phyloP scores from a whole-genome alignment of 2,113 vertebrate genomes.

The Aix galericulata region DNA sequence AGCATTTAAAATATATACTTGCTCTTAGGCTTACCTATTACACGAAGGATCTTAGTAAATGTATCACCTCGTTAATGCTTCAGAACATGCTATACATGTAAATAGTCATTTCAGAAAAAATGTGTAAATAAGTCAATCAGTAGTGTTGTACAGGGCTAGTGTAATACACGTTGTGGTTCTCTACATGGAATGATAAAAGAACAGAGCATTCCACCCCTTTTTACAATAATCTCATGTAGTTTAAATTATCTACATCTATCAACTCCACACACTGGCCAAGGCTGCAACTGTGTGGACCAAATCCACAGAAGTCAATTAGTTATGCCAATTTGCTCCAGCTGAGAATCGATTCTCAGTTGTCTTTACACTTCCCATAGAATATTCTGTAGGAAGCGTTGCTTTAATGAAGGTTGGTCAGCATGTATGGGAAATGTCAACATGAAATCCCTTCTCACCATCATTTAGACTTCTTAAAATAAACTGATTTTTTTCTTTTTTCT shows the following conservation, averaged over 20 bases:
- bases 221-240: not conserved
- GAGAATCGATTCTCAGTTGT: slow-evolving; percentile 4
- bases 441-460: not conserved
- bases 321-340: slow-evolving; percentile 61
- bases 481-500: not conserved
- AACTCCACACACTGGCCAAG: not conserved
- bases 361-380: slow-evolving; percentile 33
- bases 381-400: slow-evolving; percentile 30
- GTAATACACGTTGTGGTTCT: not conserved
- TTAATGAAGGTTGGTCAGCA: slow-evolving; percentile 14
- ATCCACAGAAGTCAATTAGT: slow-evolving; percentile 59
- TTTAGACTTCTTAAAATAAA: not conserved
- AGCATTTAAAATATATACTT: not conserved
- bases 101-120: slow-evolving; percentile 22
- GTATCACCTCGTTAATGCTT: not conserved
- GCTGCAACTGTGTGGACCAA: slow-evolving; percentile 19
- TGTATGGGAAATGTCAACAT: not conserved
- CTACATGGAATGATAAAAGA: slow-evolving; percentile 22
- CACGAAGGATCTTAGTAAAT: not conserved
- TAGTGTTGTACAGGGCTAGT: not conserved
- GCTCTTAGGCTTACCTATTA: not conserved
- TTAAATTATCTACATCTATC: slow-evolving; percentile 54
- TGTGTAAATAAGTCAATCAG: not conserved
- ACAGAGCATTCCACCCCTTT: not conserved
- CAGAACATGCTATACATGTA: not conserved